Base-by-base conservation (phyloP, 1,140 invertebrate species). In the Physella acuta region DNA sequence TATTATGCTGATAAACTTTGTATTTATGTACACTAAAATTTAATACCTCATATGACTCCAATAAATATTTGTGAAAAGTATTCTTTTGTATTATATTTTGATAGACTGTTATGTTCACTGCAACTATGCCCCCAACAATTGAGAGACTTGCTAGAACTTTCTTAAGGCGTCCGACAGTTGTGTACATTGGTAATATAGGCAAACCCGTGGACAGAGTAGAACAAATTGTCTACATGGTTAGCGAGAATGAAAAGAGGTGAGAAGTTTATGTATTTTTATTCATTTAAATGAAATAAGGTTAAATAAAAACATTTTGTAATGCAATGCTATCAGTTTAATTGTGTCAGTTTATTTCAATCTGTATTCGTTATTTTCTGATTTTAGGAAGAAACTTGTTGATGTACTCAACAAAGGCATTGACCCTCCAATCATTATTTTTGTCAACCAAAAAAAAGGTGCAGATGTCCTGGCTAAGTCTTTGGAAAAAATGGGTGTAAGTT, bases 361-460 rank as follows among this genome's bases (percentile, higher is more conserved):
- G 8, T 52, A 24, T 70, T 28, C 37, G 11, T 3, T 63, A 39
- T 14, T 63, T 3, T 55, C 60, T 66, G 26, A 49, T 56, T 60
- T 24, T 69, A 86, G 86, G 63, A 88, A 88, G 79, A 90, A 89
- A 79, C 78, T 89, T 31, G 64, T 89, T 52, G 81, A 85, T 56
- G 86, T 89, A 28, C 78, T 89, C n/a, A 80, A 85, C 58, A 58
- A 91, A 68, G 92, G 93, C 11, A 90, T 97, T 51, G 94, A 96
- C 82, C 96, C 96, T 2, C 98, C 98, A 1, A 92, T 99, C 62
- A 99, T 99, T 78, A 99, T 99, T 78, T 99, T 99, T 81, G 98
- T 99, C 73, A 99, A 99, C 85, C 97, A 99, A 86, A 99, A 99
- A 90, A 99, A 99, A 87, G 97, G 97, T 73, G 98, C 96, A 0